Evolutionary conservation across 2,797 vertebrate genomes (phyloP), one percentile per base, ranked within the genome.

Genomic region (Ptychadena robeensis): DNA sequence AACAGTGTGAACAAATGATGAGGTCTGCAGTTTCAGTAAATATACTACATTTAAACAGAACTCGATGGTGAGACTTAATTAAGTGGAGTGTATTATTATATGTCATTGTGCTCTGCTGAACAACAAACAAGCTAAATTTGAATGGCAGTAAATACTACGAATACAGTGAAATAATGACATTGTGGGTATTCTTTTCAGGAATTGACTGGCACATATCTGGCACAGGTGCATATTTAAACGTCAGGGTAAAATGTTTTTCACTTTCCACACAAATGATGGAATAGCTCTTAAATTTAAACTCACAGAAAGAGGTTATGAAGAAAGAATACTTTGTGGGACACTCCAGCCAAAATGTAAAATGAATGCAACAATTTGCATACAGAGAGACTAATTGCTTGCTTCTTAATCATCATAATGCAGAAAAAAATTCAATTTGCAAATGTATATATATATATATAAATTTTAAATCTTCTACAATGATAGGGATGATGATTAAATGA

Each of bases 121-220:
- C 57, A 74, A 35, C 53, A 74, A 37, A 32, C 53, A 35, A 25
- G n/a, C 31, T 63, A 38, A 74, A 70, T 61, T 38, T 70, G 30
- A 37, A 37, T 79, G 66, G 32, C 67, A 70, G 32, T 80, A 70
- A 80, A 61, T 67, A 8, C 63, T 71, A 63, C 25, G 27, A 70
- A 69, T 57, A 35, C 31, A 37, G 14, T 73, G 57, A 72, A 28
- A 44, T n/a, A 3, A 48, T 81, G 79, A 66, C 70, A 73, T 37
- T 22, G 25, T 34, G 18, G 12, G 22, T 53, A 71, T 70, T n/a
- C 32, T 40, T 61, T 32, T 34, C 22, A 37, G 9, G 0, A 57
- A 61, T 37, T 80, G 67, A 80, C 67, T 80, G 53, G 48, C 78
- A 80, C 9, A 71, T 61, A 63, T 71, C 65, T 80, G 67, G 66